These are phyloP conservation scores for Brachionus paranguensis DNA, from an alignment of 1,140 invertebrate species.

Conservation along the genomic window DNA sequence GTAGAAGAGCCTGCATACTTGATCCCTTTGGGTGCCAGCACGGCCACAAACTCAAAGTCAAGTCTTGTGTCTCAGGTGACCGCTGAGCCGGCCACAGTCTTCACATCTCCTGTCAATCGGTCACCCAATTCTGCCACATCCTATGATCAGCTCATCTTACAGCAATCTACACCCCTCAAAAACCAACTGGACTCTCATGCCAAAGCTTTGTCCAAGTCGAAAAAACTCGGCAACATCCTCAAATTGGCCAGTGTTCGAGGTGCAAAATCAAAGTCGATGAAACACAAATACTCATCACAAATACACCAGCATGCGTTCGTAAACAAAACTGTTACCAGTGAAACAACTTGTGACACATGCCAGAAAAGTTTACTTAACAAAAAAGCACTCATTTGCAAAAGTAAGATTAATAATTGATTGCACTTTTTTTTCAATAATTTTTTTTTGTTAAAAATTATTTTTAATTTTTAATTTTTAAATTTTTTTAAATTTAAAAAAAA, in stretches of 20 bases:
- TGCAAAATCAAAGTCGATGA: slow-evolving; percentile 32
- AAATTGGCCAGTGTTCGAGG: slow-evolving; percentile 26
- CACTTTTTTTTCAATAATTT: background rate
- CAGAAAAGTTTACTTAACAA: slow-evolving; percentile 17
- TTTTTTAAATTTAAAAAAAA: background rate
- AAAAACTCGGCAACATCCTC: slow-evolving; percentile 33
- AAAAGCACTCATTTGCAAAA: slow-evolving; percentile 18
- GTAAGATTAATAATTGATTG: background rate
- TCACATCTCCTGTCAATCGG: background rate
- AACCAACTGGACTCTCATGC: background rate
- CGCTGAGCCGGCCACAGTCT: background rate
- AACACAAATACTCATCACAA: slow-evolving; percentile 23
- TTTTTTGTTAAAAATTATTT: no score
- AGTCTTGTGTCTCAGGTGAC: background rate
- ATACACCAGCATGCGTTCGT: slow-evolving; percentile 28
- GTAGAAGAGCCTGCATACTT: background rate
- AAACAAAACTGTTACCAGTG: background rate
- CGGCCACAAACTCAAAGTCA: background rate
- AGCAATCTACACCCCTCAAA: slow-evolving; percentile 25
- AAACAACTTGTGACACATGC: slow-evolving; percentile 2
- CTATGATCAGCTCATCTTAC: background rate
- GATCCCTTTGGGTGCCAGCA: background rate
- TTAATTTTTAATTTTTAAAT: no score
- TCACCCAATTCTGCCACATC: background rate
- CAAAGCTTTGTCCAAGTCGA: slow-evolving; percentile 29